Base-by-base conservation (phyloP, 2,888 invertebrate species). In the Anarsia innoxiella region DNA sequence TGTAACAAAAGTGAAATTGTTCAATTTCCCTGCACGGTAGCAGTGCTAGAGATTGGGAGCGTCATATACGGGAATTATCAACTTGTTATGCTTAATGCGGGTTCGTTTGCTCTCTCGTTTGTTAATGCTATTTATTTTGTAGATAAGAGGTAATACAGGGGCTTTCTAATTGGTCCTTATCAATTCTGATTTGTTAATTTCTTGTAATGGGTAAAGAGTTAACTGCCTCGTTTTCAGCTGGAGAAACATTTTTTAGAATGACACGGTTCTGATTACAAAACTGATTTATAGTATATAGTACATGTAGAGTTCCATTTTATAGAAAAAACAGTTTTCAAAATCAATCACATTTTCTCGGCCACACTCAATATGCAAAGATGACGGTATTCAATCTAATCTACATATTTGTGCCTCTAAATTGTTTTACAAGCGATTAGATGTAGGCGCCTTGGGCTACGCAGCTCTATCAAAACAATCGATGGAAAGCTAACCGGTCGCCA, bases 1-100 rank as follows among this genome's bases (percentile, higher is more conserved):
- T n/a, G 44, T 46, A 64, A 66, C 59, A 70, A 74, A 78, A 79
- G 79, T 74, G 78, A 80, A 80, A 79, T 66, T 65, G 53, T 4
- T 46, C 48, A 53, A 55, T 63, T 68, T 69, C 56, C 59, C 59
- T 57, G 55, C 43, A n/a, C n/a, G n/a, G n/a, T n/a, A n/a, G n/a
- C n/a, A n/a, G n/a, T 39, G 38, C 40, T 44, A 8, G 51, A 48
- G 53, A 56, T 61, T 57, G 47, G 41, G 48, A 50, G 41, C 41
- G 45, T 5, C 19, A 3, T 49, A 78, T 80, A 59, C 61, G 82
- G 82, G 82, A 59, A 19, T 53, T 77, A 80, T 80, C 74, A 42
- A 51, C 59, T 66, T 44, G 62, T 66, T 67, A 59, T 48, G 45
- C 38, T 40, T 37, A 39, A 74, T 77, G 63, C 73, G 78, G 78